A percentile compares a stretch with the other conserved stretches of the same genome.
Conservation (phyloP, 92 coral and sea anemone species). For the Desmophyllum pertusum region DNA sequence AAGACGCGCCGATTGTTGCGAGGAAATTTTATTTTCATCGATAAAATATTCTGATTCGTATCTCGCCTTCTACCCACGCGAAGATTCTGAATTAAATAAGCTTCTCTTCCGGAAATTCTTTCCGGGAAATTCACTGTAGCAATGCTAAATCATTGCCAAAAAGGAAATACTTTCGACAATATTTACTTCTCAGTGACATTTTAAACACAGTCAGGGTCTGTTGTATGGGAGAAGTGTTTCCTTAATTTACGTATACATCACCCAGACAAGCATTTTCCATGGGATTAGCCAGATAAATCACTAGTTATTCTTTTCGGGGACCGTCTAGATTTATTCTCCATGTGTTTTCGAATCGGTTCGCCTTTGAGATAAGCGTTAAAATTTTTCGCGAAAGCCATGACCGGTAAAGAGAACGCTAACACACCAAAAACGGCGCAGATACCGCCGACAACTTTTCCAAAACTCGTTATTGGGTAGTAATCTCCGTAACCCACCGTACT, state of each 20-base stretch:
- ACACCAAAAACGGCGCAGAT: constrained; percentile 94
- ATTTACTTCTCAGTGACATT: neutral
- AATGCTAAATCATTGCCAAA: neutral
- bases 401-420: constrained; percentile 90
- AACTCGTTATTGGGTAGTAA: constrained; percentile 67
- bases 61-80: neutral
- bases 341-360: constrained; percentile 75
- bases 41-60: neutral
- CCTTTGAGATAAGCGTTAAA: constrained; percentile 90
- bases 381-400: constrained; percentile 92
- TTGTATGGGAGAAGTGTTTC: neutral
- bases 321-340: constrained; percentile 31
- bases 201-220: neutral
- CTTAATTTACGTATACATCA: neutral
- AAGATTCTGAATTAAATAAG: neutral
- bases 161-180: neutral
- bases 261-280: neutral
- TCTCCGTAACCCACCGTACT: constrained; percentile 97
- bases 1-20: neutral
- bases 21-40: neutral
- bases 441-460: constrained; percentile 83
- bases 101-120: neutral
- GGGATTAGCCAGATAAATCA: neutral
- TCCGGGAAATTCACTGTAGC: neutral
- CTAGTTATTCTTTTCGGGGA: neutral